Evolutionary conservation across 2,888 invertebrate species (phyloP).

Genomic region (Melanostoma scalare): DNA sequence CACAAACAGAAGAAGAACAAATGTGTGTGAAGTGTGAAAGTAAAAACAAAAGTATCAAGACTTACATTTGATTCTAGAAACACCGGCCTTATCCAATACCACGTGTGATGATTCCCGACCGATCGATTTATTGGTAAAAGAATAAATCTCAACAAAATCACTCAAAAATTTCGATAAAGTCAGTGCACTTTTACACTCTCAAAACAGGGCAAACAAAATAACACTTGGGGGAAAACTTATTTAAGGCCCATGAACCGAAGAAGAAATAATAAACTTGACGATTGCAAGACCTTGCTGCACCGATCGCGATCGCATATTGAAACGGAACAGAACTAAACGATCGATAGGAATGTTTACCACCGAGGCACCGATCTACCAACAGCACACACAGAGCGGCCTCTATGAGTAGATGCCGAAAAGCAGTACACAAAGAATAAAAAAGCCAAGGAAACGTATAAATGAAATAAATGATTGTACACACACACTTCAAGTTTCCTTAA

Average conservation of each 20-base stretch:
- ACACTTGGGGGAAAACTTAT: conserved; percentile 19
- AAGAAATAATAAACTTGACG: not conserved
- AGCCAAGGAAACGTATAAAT: conserved; percentile 45
- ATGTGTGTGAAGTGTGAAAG: conserved; percentile 34
- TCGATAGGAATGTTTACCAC: conserved; percentile 67
- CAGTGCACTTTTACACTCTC: conserved; percentile 46
- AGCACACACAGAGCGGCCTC: conserved; percentile 5
- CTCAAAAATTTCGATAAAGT: conserved; percentile 30
- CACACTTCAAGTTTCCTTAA: not conserved
- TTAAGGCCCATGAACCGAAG: conserved; percentile 17
- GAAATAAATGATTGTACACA: conserved; percentile 38
- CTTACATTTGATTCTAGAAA: conserved; percentile 47
- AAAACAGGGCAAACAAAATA: conserved; percentile 13
- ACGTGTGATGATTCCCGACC: conserved; percentile 1
- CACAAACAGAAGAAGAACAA: conserved; percentile 36
- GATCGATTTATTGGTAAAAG: not conserved
- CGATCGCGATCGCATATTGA: conserved; percentile 69
- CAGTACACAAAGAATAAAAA: conserved; percentile 62
- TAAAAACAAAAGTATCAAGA: not conserved
- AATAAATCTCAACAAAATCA: conserved; percentile 11
- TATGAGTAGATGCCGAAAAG: conserved; percentile 59
- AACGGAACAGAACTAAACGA: conserved; percentile 67
- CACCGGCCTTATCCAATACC: conserved; percentile 40
- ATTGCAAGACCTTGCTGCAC: conserved; percentile 58
- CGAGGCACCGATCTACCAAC: conserved; percentile 34